Evolutionary conservation across 92 coral and sea anemone genomes (phyloP), one percentile per base, ranked within the genome.

Genomic region (Epizoanthus scotinus): DNA sequence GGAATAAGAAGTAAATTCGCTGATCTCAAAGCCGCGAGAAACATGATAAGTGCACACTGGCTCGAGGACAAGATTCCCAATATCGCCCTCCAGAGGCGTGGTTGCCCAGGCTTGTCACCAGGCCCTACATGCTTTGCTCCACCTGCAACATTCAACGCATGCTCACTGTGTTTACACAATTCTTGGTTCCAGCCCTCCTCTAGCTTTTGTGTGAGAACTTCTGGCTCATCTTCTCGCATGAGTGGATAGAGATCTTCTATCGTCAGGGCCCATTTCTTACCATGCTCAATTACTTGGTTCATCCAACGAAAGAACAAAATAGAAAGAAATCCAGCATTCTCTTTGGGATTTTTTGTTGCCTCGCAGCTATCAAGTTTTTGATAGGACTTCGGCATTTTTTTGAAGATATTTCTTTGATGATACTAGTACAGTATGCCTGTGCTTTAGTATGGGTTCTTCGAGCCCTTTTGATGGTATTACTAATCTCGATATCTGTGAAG

Each of bases 231-330:
- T 2, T 29, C 75, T 73, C 42, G 13, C 19, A 63, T 36, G 19
- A 71, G 49, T 3, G 81, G 81, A 22, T 19, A 75, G 4, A 71
- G 13, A 28, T 71, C 81, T 17, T 67, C 68, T 55, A 20, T 49
- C 5, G 67, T 60, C 6, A 82, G 71, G 6, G 71, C 34, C 26
- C 38, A 54, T 15, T 14, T 70, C 17, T 82, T 82, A 17, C 86
- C 56, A 6, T 19, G 17, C 22, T 70, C 49, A 29, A 82, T 60
- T 5, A 82, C 22, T 3, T 27, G 81, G 77, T 71, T 82, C 21
- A 82, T 50, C 86, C 86, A 82, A 28, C 70, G 80, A 38, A 82
- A 82, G 68, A 75, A 70, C 47, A 82, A 36, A 3, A 20, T 40
- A 20, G 86, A 82, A 74, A 74, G 24, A 8, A 82, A 61, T 6